A percentile compares a stretch with the other conserved stretches of the same genome.
Conservation (phyloP, 2,113 vertebrate species). For the Silurus asotus region DNA sequence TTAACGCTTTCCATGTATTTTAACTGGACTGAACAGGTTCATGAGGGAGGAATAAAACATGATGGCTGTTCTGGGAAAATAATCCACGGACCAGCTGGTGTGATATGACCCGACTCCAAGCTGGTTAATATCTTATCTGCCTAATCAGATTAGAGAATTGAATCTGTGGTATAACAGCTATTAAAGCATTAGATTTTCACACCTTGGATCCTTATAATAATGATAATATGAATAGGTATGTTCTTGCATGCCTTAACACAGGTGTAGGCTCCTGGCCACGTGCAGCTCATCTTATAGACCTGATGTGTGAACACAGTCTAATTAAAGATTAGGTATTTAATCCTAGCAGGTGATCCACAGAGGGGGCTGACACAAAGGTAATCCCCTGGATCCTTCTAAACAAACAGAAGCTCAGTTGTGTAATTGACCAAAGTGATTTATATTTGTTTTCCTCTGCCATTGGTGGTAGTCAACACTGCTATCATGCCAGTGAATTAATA, state of each 20-base stretch:
- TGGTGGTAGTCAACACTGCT: neutral
- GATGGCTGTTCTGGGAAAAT: neutral
- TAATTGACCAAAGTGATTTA: slow-evolving; percentile 27
- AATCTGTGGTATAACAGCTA: neutral
- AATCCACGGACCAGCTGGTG: neutral
- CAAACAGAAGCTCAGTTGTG: slow-evolving; percentile 6
- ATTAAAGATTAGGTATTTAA: slow-evolving; percentile 21
- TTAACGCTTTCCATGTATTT: neutral
- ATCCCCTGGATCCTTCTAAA: neutral
- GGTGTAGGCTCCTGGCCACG: too few species aligned
- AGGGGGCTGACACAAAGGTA: neutral
- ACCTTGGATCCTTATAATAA: neutral
- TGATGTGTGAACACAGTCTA: slow-evolving; percentile 5
- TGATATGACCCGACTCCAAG: neutral
- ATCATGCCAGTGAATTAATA: slow-evolving; percentile 31
- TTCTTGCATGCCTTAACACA: neutral
- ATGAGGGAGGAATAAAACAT: neutral
- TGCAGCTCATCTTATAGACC: neutral
- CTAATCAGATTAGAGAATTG: neutral
- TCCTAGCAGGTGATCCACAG: slow-evolving; percentile 19
- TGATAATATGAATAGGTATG: slow-evolving; percentile 9
- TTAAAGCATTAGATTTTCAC: neutral
- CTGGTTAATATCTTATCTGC: neutral
- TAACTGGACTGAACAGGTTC: neutral
- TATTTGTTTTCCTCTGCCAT: neutral